Evolutionary conservation across 2,888 invertebrate genomes (phyloP).

Genomic region (Hypsopygia costalis): DNA sequence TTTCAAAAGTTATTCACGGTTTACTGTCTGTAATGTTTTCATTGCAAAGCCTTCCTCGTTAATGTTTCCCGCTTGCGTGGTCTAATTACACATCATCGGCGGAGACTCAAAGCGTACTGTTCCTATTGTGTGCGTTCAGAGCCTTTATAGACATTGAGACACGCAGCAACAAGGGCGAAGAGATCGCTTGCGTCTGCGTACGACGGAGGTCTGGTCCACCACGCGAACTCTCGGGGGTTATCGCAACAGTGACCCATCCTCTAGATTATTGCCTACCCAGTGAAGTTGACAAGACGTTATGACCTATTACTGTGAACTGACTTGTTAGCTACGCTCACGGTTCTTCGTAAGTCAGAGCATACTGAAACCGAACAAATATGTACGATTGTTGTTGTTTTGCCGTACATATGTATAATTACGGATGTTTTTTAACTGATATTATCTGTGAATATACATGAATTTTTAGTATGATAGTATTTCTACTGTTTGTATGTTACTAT

Average conservation of each 20-base stretch:
- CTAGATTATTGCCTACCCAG: background rate
- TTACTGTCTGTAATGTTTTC: slow-evolving; percentile 35
- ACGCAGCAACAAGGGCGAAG: slow-evolving; percentile 62
- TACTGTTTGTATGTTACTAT: no score
- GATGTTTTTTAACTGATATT: no score
- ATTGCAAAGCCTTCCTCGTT: slow-evolving; percentile 47
- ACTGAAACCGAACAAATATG: no score
- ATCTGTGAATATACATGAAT: no score
- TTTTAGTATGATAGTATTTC: no score
- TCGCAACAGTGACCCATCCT: slow-evolving; percentile 45
- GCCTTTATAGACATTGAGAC: slow-evolving; percentile 70
- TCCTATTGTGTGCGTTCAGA: slow-evolving; percentile 55
- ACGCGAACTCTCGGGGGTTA: slow-evolving; percentile 46
- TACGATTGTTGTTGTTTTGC: no score
- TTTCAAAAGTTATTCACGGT: no score
- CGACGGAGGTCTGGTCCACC: slow-evolving; percentile 47
- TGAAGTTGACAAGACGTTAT: no score
- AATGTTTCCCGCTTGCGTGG: slow-evolving; percentile 29
- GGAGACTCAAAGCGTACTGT: slow-evolving; percentile 68
- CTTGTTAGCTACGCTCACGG: no score
- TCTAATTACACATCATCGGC: slow-evolving; percentile 62
- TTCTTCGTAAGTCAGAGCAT: no score
- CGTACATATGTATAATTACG: no score
- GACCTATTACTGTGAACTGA: no score
- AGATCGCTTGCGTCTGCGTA: slow-evolving; percentile 44